A percentile compares a stretch with the other conserved stretches of the same genome.
Conservation (phyloP, 2,888 invertebrate species). For the Adelognathus sp. region DNA sequence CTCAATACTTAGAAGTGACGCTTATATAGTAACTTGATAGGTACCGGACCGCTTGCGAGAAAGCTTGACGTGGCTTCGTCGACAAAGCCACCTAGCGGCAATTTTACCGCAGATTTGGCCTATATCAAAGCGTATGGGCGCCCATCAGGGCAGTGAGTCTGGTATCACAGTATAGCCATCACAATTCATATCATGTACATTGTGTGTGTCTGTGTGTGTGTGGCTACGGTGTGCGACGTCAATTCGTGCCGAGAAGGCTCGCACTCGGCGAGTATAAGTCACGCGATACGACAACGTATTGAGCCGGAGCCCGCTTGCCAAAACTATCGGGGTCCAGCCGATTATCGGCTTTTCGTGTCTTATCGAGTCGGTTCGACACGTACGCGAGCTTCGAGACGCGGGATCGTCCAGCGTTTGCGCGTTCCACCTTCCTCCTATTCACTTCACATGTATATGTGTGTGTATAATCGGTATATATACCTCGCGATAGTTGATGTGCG, state of each 20-base stretch:
- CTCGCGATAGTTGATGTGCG: background rate
- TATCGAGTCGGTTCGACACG: constrained; percentile 70
- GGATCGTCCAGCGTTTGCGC: constrained; percentile 29
- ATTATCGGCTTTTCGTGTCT: constrained; percentile 71
- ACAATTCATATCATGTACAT: background rate
- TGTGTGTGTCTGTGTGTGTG: background rate
- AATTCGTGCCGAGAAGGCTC: constrained; percentile 44
- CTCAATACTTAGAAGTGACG: too few relatives aligned
- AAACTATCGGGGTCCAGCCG: constrained; percentile 57
- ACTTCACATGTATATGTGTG: background rate
- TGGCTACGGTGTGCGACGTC: background rate
- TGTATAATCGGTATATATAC: constrained; percentile 1
- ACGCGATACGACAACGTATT: constrained; percentile 37
- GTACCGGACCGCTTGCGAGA: too few relatives aligned
- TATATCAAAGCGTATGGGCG: constrained; percentile 10
- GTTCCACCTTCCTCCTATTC: constrained; percentile 3
- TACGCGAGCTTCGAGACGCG: constrained; percentile 48
- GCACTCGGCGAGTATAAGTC: constrained; percentile 26
- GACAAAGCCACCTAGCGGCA: too few relatives aligned
- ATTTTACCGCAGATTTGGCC: too few relatives aligned
- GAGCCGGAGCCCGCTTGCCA: constrained; percentile 49
- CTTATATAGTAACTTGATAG: too few relatives aligned
- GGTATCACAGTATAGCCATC: background rate
- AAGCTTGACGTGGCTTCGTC: too few relatives aligned
- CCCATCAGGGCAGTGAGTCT: too few relatives aligned